These are phyloP conservation scores for Chaetops frenatus DNA, from an alignment of 2,113 vertebrate genomes.

Conservation along the genomic window DNA sequence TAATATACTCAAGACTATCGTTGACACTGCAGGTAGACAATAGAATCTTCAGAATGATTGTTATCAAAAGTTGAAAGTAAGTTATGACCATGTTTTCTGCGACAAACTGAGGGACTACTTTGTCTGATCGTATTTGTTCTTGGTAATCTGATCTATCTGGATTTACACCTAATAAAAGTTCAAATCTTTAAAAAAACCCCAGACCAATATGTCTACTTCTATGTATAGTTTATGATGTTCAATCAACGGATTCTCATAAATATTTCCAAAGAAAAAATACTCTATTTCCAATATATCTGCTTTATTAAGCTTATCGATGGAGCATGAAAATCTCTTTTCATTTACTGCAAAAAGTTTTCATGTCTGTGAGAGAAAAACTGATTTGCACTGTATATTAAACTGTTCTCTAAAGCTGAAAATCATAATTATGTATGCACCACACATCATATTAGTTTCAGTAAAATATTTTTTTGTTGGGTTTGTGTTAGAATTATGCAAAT, in stretches of 20 bases:
- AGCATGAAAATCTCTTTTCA: neutral
- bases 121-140: neutral
- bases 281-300: neutral
- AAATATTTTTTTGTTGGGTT: neutral
- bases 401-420: neutral
- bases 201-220: neutral
- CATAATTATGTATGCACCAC: neutral
- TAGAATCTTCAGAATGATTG: rapidly evolving
- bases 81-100: neutral
- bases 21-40: neutral
- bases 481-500: neutral
- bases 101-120: neutral
- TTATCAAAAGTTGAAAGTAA: neutral
- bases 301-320: neutral
- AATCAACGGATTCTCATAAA: neutral
- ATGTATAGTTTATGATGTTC: neutral
- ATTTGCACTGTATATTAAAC: neutral
- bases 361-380: neutral
- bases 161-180: neutral
- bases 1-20: neutral
- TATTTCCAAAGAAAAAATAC: neutral
- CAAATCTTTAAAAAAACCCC: neutral
- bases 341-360: neutral
- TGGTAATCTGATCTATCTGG: neutral
- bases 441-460: neutral